Conservation (phyloP, 2,888 invertebrate species). For the Pinctada fucata region DNA sequence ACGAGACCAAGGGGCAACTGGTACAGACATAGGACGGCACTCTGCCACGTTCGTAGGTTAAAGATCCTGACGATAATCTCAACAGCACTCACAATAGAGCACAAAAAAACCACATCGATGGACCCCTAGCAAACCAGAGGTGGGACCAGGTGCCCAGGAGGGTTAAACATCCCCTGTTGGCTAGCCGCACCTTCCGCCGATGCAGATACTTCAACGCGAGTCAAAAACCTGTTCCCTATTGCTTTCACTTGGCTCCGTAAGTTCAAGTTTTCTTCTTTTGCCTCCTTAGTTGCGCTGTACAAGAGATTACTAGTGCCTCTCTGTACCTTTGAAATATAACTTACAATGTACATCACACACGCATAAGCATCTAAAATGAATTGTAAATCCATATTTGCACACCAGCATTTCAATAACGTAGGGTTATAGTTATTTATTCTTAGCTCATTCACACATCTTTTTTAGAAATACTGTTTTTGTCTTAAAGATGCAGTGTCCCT, state of each 20-base stretch:
- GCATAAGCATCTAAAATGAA: conserved; percentile 48
- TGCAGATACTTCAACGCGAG: conserved; percentile 47
- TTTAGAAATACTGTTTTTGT: too few relatives aligned
- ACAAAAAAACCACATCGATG: too few relatives aligned
- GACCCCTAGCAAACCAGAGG: too few relatives aligned
- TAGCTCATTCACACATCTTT: conserved; percentile 37
- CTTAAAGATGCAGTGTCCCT: too few relatives aligned
- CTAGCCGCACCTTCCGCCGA: too few relatives aligned
- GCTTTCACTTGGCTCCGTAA: conserved; percentile 42
- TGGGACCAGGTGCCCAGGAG: too few relatives aligned
- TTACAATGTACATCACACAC: conserved; percentile 49
- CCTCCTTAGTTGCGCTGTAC: conserved; percentile 37
- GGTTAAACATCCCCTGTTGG: too few relatives aligned
- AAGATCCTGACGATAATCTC: too few relatives aligned
- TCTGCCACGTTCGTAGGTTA: too few relatives aligned
- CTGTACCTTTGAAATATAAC: conserved; percentile 48
- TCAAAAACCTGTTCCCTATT: conserved; percentile 49
- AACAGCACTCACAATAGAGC: too few relatives aligned
- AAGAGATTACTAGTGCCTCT: conserved; percentile 46
- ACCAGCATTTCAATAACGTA: conserved; percentile 37
- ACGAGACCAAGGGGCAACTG: too few relatives aligned
- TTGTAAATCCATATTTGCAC: conserved; percentile 52
- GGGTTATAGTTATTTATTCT: conserved; percentile 50
- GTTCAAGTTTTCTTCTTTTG: conserved; percentile 22
- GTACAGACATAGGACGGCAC: too few relatives aligned